phyloP scores from a whole-genome alignment of 2,113 vertebrate genomes.

The Corynorhinus townsendii region DNA sequence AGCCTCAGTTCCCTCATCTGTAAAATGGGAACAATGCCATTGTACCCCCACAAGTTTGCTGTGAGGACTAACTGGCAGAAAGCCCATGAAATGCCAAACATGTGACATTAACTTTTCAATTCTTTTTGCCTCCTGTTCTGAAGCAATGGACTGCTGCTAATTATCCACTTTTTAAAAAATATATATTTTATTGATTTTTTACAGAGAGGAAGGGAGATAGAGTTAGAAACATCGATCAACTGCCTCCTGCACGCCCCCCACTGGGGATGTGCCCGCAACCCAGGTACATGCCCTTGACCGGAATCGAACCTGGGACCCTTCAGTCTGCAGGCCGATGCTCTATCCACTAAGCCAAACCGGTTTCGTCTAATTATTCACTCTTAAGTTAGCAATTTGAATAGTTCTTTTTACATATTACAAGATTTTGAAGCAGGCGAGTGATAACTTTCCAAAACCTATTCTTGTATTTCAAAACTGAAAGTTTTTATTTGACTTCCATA shows the following conservation, averaged over 20 bases:
- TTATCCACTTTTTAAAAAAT: no score
- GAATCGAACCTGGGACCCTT: no score
- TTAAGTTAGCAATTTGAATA: not conserved
- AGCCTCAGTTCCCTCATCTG: not conserved
- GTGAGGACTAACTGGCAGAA: not conserved
- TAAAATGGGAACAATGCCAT: not conserved
- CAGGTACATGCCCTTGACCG: no score
- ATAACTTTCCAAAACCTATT: not conserved
- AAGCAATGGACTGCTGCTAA: not conserved
- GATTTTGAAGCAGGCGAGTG: not conserved
- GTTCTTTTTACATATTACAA: not conserved
- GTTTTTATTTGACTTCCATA: not conserved
- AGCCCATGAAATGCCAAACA: not conserved
- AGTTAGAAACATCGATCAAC: no score
- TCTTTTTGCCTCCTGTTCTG: not conserved
- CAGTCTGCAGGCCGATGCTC: no score
- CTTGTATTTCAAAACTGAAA: not conserved
- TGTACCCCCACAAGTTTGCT: no score
- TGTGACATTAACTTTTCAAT: not conserved
- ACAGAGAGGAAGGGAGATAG: no score
- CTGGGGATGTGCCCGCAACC: no score
- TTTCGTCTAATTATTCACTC: accelerated
- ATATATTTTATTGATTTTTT: no score
- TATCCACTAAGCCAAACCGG: no score
- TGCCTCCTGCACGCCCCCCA: no score